phyloP scores from a whole-genome alignment of 2,888 invertebrate species.

The Sesia apiformis region DNA sequence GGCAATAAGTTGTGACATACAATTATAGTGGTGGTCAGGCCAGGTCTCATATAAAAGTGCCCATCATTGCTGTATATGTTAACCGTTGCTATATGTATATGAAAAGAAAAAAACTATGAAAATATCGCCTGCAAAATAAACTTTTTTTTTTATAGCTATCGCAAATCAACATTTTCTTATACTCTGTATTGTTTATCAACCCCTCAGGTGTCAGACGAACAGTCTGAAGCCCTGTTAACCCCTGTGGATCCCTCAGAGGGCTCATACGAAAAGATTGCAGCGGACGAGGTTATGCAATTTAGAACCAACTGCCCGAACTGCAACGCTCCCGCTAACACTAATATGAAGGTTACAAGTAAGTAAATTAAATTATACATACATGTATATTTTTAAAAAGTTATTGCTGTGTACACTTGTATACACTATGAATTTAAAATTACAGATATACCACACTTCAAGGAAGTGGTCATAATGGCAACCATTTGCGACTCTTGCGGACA shows the following conservation, averaged over 20 bases:
- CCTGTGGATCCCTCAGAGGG: slow-evolving; percentile 75
- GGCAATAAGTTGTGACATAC: no score
- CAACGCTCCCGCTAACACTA: slow-evolving; percentile 86
- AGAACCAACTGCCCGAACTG: slow-evolving; percentile 91
- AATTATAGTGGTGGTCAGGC: no score
- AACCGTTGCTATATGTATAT: no score
- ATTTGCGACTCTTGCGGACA: slow-evolving; percentile 92
- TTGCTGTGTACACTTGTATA: no score
- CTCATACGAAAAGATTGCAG: slow-evolving; percentile 78
- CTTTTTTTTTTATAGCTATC: no score
- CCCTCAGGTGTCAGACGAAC: background rate
- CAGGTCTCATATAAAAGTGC: no score
- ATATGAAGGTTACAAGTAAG: slow-evolving; percentile 93
- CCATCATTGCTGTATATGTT: no score
- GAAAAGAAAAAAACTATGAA: no score
- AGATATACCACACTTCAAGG: slow-evolving; percentile 95
- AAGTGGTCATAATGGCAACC: slow-evolving; percentile 98
- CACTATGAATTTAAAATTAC: slow-evolving; percentile 6
- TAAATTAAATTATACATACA: slow-evolving; percentile 1
- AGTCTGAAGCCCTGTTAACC: slow-evolving; percentile 48
- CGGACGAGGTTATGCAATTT: slow-evolving; percentile 87
- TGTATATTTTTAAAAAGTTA: no score
- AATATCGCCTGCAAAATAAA: no score
- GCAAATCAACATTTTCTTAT: no score
- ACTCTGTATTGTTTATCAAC: no score